phyloP scores from a whole-genome alignment of 2,113 vertebrate species.

The Menura novaehollandiae region DNA sequence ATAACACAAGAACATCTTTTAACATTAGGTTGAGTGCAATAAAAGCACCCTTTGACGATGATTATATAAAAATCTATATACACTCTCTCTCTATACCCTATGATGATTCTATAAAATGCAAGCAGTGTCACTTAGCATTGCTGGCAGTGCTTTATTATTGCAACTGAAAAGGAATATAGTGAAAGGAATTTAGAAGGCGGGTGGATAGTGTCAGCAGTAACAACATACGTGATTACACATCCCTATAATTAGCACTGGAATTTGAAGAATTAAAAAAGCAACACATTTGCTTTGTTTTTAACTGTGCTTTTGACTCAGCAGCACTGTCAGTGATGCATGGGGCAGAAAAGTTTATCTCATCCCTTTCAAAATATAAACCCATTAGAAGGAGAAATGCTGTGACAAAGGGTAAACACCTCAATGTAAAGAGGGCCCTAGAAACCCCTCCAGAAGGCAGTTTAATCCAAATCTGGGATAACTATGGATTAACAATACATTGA shows the following conservation, averaged over 20 bases:
- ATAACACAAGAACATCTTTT: background rate
- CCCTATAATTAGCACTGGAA: constrained; percentile 30
- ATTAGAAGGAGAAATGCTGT: background rate
- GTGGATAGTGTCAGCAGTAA: background rate
- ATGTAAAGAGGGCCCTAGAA: background rate
- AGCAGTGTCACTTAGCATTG: background rate
- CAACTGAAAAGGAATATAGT: background rate
- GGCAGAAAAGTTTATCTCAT: background rate
- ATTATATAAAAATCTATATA: background rate
- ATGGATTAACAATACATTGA: background rate
- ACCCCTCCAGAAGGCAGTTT: constrained; percentile 1
- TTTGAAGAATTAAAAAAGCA: background rate
- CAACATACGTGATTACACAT: background rate
- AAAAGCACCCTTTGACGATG: background rate
- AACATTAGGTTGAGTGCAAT: background rate
- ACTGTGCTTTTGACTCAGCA: background rate
- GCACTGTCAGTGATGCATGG: background rate
- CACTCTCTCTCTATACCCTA: background rate
- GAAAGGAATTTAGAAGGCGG: background rate
- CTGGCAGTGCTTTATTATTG: background rate
- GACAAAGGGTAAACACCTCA: background rate
- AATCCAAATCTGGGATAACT: constrained; percentile 38
- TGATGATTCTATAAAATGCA: background rate
- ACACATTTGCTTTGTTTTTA: background rate
- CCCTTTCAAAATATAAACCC: background rate